Evolutionary conservation across 1,140 invertebrate genomes (phyloP), one percentile per base, ranked within the genome.

Genomic region (Heliothis virescens): DNA sequence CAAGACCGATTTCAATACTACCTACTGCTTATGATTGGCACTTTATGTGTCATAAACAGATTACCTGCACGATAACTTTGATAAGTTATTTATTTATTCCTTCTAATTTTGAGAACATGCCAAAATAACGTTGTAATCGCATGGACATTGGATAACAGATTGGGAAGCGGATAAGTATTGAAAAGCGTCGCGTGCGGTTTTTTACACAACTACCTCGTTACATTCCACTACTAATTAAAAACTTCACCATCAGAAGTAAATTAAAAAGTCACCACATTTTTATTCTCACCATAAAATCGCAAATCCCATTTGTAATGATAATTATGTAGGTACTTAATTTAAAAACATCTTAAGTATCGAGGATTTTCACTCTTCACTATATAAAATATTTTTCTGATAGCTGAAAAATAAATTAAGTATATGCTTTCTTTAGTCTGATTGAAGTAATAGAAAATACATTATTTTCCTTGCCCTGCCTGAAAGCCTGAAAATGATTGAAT

Each of bases 151-250:
- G 18, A 34, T 34, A 53, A 76, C 60, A 50, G 50, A 50, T 60
- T n/a, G 50, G 21, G 2, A 15, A 18, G 34, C 69, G 80, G 79
- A 76, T 81, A 83, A 82, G 80, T 81, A 73, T 74, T 79, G 83
- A 82, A 85, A 84, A 83, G 69, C 69, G 83, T 82, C 83, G 80
- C 80, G 81, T 82, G 84, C 81, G 81, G 75, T 69, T 75, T 62
- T 63, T 7, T 59, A 16, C 60, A 63, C 26, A 16, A 21, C 41
- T n/a, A 12, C 21, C 18, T 15, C 47, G 41, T 80, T 82, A 82
- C 79, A 84, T 82, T 82, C 84, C 85, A 83, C 83, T 83, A 87
- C 89, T 91, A 90, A 92, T 92, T 92, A 90, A 90, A 89, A 91
- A 91, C 84, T 91, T 88, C 75, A 80, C 85, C 86, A 87, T 79